phyloP scores from a whole-genome alignment of 2,797 vertebrate genomes.

The Halcyon badia region DNA sequence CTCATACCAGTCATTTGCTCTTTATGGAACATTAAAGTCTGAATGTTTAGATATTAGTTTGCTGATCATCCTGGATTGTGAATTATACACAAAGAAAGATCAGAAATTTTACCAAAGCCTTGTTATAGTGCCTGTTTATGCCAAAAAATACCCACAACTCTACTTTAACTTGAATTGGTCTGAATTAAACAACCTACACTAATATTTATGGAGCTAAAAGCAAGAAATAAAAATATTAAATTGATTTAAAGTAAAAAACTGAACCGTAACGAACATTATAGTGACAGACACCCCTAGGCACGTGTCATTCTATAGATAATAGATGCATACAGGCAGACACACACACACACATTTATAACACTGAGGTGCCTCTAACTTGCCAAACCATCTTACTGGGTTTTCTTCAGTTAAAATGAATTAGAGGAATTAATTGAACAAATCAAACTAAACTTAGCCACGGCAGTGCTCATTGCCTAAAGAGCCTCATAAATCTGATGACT shows the following conservation, averaged over 20 bases:
- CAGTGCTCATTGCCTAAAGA: slow-evolving; percentile 56
- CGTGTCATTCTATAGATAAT: neutral
- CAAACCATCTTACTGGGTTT: neutral
- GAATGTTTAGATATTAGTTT: neutral
- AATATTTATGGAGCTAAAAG: neutral
- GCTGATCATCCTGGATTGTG: neutral
- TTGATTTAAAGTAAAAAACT: neutral
- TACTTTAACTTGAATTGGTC: neutral
- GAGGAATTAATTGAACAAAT: slow-evolving; percentile 69
- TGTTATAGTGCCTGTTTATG: fast-evolving
- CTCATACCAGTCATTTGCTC: neutral
- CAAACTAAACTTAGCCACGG: slow-evolving; percentile 68
- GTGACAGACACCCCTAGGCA: neutral
- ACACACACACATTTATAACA: neutral
- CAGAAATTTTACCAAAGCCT: neutral
- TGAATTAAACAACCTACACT: neutral
- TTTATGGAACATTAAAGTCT: neutral
- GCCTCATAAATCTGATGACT: slow-evolving; percentile 67
- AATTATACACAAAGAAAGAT: neutral
- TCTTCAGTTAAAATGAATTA: slow-evolving; percentile 58
- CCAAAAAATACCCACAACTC: neutral
- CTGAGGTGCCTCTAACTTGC: neutral
- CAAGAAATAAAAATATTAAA: neutral
- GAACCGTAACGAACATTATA: neutral
- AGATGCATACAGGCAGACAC: neutral